These are phyloP conservation scores for Drosophila bifasciata DNA, from an alignment of 1,140 invertebrate species.

Conservation along the genomic window DNA sequence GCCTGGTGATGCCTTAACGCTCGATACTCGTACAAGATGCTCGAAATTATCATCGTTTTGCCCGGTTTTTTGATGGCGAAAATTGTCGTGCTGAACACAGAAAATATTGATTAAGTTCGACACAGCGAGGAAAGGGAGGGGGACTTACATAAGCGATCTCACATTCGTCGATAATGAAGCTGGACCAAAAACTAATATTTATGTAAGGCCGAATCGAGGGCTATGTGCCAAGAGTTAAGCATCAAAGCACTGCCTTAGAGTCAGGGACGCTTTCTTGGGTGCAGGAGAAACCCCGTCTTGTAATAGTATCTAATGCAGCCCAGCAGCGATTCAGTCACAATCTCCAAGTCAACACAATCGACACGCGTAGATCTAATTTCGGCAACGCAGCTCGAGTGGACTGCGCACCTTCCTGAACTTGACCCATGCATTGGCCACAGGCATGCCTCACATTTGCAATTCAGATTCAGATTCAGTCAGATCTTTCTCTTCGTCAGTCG, in stretches of 20 bases:
- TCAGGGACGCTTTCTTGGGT: constrained; percentile 16
- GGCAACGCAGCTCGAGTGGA: neutral
- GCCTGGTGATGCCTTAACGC: constrained; percentile 30
- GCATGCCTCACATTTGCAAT: constrained; percentile 33
- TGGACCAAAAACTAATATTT: constrained; percentile 38
- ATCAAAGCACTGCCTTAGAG: constrained; percentile 13
- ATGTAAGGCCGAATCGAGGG: neutral
- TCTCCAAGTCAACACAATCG: constrained; percentile 19
- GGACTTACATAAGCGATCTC: constrained; percentile 38
- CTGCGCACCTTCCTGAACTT: constrained; percentile 30
- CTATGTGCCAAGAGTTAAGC: neutral
- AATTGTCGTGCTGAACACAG: constrained; percentile 40
- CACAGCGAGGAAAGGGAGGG: neutral
- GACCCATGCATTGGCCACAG: constrained; percentile 1
- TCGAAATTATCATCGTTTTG: constrained; percentile 51
- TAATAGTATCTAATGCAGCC: constrained; percentile 13
- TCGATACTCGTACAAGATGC: constrained; percentile 27
- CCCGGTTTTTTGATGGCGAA: constrained; percentile 45
- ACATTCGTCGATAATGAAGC: constrained; percentile 60
- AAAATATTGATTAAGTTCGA: constrained; percentile 67
- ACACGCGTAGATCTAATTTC: constrained; percentile 20
- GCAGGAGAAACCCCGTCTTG: neutral
- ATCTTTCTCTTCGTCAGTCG: neutral
- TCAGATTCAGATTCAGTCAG: constrained; percentile 13
- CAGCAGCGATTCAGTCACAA: constrained; percentile 13